These are phyloP conservation scores for Cyphomyrus discorhynchus DNA, from an alignment of 2,113 vertebrate species.

Conservation along the genomic window DNA sequence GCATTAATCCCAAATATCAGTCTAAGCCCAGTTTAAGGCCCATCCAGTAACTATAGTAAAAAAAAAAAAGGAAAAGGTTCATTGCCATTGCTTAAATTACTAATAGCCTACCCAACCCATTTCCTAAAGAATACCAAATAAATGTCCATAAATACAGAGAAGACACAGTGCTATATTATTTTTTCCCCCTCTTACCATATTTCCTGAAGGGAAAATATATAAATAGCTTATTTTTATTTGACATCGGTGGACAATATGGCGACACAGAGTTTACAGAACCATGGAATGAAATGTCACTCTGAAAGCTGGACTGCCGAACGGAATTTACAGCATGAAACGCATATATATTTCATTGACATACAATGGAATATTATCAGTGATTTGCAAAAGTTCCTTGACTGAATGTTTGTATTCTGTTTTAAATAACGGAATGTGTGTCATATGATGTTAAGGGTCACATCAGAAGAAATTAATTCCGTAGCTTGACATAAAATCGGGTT, in stretches of 20 bases:
- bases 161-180: neutral
- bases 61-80: neutral
- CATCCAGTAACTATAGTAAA: neutral
- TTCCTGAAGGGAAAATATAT: neutral
- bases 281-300: neutral
- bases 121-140: neutral
- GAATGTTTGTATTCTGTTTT: neutral
- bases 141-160: neutral
- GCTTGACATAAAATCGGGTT: neutral
- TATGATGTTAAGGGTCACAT: neutral
- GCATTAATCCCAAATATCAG: neutral
- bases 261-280: neutral
- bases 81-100: neutral
- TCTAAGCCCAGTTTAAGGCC: neutral
- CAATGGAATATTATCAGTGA: neutral
- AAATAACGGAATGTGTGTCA: neutral
- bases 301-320: neutral
- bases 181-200: neutral
- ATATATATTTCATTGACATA: neutral
- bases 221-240: neutral
- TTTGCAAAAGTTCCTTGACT: neutral
- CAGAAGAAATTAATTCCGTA: neutral
- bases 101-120: neutral
- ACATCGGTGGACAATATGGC: neutral
- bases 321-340: neutral